A percentile compares a stretch with the other conserved stretches of the same genome.
Conservation (phyloP, 2,888 invertebrate genomes). For the Bruchidius siliquastri region DNA sequence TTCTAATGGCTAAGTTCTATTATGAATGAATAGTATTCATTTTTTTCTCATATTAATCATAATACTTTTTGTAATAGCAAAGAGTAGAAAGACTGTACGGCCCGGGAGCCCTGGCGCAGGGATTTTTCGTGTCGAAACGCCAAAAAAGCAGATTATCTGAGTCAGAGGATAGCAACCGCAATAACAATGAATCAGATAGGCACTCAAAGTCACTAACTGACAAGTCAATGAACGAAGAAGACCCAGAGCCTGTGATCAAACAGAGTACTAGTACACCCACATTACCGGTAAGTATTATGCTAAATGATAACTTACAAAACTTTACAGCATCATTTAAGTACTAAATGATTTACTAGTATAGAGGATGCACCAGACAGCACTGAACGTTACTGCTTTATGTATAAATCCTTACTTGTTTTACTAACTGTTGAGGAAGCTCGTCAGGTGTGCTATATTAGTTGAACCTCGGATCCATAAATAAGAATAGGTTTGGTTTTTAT, state of each 20-base stretch:
- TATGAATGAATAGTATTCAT: too few species aligned
- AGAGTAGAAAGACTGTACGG: constrained; percentile 85
- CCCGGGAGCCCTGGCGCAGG: constrained; percentile 80
- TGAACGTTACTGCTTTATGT: too few species aligned
- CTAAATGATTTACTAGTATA: too few species aligned
- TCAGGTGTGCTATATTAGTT: too few species aligned
- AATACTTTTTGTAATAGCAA: constrained; percentile 45
- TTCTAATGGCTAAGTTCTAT: too few species aligned
- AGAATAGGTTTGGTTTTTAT: too few species aligned
- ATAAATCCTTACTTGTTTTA: too few species aligned
- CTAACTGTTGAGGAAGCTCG: too few species aligned
- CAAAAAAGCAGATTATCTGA: constrained; percentile 46
- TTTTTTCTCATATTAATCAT: too few species aligned
- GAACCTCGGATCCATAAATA: too few species aligned
- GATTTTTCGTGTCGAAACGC: constrained; percentile 68
- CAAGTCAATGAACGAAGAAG: constrained; percentile 31
- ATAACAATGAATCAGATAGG: constrained; percentile 17
- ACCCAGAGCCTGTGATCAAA: constrained; percentile 39
- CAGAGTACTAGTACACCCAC: constrained; percentile 47
- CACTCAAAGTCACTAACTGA: constrained; percentile 36
- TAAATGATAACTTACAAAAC: background rate
- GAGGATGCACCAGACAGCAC: too few species aligned
- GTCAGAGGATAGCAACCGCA: constrained; percentile 21
- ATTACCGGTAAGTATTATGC: constrained; percentile 54
- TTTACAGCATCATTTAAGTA: too few species aligned